Conservation (phyloP, 2,797 vertebrate species). For the Rhabdophis nuchalis region DNA sequence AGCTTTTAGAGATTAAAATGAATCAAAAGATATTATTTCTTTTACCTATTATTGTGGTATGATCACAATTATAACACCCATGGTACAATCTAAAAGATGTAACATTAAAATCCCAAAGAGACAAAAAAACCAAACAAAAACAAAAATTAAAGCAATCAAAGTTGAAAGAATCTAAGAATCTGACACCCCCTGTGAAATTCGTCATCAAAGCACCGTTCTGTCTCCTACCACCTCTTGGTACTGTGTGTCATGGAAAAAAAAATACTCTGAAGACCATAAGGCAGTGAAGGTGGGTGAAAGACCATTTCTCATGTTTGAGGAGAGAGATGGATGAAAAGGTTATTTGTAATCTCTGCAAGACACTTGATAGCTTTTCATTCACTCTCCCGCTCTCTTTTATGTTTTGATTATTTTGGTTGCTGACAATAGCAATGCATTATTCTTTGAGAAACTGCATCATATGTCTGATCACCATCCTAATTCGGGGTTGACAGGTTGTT, state of each 20-base stretch:
- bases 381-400: neutral
- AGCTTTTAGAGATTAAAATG: neutral
- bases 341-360: slow-evolving; percentile 3
- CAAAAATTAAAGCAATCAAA: neutral
- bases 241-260: neutral
- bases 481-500: rapidly evolving
- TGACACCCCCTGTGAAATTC: neutral
- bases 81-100: neutral
- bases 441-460: slow-evolving; percentile 5
- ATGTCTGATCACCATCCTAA: rapidly evolving
- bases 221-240: neutral
- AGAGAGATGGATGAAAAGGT: neutral
- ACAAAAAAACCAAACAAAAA: neutral
- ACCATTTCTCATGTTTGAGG: neutral
- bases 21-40: neutral
- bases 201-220: neutral
- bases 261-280: neutral
- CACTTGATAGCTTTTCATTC: neutral
- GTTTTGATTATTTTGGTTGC: neutral
- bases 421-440: neutral
- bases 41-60: neutral
- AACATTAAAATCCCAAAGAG: neutral
- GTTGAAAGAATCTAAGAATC: neutral
- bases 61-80: neutral
- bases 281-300: neutral